Evolutionary conservation across 2,113 vertebrate genomes (phyloP).

Genomic region (Polypterus senegalus): DNA sequence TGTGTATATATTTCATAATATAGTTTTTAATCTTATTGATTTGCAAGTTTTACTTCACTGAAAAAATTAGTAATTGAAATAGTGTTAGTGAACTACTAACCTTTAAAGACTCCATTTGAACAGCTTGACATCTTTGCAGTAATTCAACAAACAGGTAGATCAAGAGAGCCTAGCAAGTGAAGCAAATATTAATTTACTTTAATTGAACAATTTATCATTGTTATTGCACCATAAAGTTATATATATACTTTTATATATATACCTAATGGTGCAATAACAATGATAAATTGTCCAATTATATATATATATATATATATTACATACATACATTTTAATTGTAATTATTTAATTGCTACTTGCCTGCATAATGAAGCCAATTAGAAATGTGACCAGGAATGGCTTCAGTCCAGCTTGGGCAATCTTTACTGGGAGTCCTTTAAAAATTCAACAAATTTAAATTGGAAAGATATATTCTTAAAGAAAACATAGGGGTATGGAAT

Average conservation of each 20-base stretch:
- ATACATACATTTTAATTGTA: too few relatives aligned
- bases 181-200: neutral
- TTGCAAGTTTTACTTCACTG: too few relatives aligned
- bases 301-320: too few relatives aligned
- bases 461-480: too few relatives aligned
- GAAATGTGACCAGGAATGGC: conserved; percentile 47
- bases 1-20: too few relatives aligned
- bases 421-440: conserved; percentile 40
- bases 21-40: too few relatives aligned
- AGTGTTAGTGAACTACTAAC: conserved; percentile 16
- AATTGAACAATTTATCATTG: neutral
- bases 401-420: conserved; percentile 41
- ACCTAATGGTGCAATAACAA: too few relatives aligned
- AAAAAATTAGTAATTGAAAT: too few relatives aligned
- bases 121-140: conserved; percentile 44
- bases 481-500: too few relatives aligned
- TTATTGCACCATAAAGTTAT: too few relatives aligned
- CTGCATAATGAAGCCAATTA: conserved; percentile 45
- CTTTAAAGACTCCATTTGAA: conserved; percentile 42
- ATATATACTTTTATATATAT: too few relatives aligned
- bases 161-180: conserved; percentile 33
- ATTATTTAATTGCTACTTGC: conserved; percentile 22
- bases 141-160: conserved; percentile 54
- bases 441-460: neutral
- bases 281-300: too few relatives aligned